Evolutionary conservation across 2,113 vertebrate species (phyloP).

Genomic region (Nyctibius bracteatus): DNA sequence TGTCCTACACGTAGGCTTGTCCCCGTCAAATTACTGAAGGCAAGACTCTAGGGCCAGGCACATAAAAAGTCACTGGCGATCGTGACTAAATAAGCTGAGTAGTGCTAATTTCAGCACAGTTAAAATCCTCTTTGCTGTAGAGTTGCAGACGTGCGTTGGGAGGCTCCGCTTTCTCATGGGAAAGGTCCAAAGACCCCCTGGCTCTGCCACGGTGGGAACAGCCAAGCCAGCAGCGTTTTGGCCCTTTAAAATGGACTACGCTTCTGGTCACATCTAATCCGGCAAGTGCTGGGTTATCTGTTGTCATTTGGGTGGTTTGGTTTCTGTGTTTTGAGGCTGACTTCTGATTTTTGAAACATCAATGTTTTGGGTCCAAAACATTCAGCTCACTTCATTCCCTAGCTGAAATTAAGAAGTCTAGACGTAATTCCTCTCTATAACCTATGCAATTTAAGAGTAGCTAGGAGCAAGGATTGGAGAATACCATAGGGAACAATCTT

Average conservation of each 20-base stretch:
- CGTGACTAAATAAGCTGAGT: background rate
- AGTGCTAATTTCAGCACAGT: background rate
- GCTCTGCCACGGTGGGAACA: background rate
- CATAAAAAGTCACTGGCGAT: background rate
- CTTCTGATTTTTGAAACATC: background rate
- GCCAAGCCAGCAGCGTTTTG: background rate
- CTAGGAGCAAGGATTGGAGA: background rate
- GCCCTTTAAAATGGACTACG: background rate
- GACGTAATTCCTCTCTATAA: background rate
- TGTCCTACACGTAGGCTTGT: background rate
- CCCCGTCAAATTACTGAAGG: background rate
- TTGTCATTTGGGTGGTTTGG: background rate
- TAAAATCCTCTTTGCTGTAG: background rate
- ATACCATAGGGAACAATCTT: background rate
- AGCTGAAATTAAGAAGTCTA: background rate
- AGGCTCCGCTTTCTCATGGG: background rate
- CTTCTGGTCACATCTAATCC: background rate
- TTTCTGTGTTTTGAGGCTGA: background rate
- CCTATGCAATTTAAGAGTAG: background rate
- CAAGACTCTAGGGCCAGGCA: background rate
- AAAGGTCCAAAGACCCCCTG: background rate
- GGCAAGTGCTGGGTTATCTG: background rate
- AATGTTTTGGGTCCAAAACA: background rate
- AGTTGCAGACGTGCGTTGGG: background rate
- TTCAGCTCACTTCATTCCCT: background rate